Conservation (phyloP, 2,888 invertebrate genomes). For the Scelioninae gen. 2 region DNA sequence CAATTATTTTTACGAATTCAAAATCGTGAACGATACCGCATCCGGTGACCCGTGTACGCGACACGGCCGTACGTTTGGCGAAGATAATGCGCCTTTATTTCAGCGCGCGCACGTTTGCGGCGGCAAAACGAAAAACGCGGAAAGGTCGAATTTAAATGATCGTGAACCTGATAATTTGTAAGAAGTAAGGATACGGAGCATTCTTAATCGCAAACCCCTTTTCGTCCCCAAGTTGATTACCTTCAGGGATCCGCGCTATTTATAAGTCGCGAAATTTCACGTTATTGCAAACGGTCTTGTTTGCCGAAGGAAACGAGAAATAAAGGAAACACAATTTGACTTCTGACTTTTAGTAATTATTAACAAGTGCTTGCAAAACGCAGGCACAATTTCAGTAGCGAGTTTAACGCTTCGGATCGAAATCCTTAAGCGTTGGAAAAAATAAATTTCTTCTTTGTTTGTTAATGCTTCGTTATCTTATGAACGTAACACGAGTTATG, state of each 20-base stretch:
- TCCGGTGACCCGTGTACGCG: not conserved
- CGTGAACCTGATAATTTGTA: not conserved
- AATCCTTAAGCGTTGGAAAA: no score
- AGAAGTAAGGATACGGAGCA: no score
- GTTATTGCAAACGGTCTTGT: not conserved
- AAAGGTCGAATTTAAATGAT: constrained; percentile 7
- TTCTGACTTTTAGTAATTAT: not conserved
- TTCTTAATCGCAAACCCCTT: no score
- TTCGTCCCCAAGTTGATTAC: not conserved
- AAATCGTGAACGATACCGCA: not conserved
- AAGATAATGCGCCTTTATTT: no score
- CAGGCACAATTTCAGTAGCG: no score
- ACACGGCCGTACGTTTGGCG: not conserved
- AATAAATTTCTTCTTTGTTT: no score
- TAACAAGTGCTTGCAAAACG: no score
- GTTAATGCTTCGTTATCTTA: constrained; percentile 16
- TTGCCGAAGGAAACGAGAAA: not conserved
- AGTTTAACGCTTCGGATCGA: no score
- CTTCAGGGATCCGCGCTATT: constrained; percentile 10
- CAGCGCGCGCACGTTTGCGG: not conserved
- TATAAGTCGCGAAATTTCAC: constrained; percentile 15
- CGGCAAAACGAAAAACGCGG: not conserved
- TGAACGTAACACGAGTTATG: constrained; percentile 20
- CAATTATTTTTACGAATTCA: not conserved
- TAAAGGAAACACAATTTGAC: not conserved